Percentiles rank a stretch among this genome's conserved stretches.
phyloP scores from a whole-genome alignment of 2,888 invertebrate genomes.

The Eupithecia centaureata region DNA sequence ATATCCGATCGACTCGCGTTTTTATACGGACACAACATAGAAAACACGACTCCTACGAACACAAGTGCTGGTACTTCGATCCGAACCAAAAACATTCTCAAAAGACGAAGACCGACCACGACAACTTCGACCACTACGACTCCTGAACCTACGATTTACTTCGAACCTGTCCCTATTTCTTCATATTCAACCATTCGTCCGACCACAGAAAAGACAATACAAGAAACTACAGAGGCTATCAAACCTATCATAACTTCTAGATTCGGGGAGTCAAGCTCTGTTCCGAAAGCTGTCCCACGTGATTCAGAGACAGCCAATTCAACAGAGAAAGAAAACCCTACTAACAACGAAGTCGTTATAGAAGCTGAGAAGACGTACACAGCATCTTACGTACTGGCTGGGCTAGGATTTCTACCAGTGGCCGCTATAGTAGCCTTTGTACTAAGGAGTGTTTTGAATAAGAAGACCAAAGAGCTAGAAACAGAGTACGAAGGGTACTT shows the following conservation, averaged over 20 bases:
- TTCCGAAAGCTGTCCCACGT: slow-evolving; percentile 54
- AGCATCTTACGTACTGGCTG: slow-evolving; percentile 85
- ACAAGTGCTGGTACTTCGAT: slow-evolving; percentile 44
- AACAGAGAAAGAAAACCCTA: slow-evolving; percentile 54
- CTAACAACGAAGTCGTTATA: slow-evolving; percentile 78
- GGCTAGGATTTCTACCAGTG: slow-evolving; percentile 84
- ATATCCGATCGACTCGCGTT: slow-evolving; percentile 64
- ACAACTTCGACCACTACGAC: slow-evolving; percentile 67
- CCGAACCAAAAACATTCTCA: slow-evolving; percentile 64
- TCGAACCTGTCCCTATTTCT: slow-evolving; percentile 20
- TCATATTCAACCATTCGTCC: slow-evolving; percentile 7
- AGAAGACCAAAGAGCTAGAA: slow-evolving; percentile 82
- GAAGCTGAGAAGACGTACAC: slow-evolving; percentile 85
- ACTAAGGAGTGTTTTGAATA: slow-evolving; percentile 81
- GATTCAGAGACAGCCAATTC: slow-evolving; percentile 54
- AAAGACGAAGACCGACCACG: slow-evolving; percentile 76
- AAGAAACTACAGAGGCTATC: slow-evolving; percentile 54
- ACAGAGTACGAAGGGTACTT: slow-evolving; percentile 86
- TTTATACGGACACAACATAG: slow-evolving; percentile 58
- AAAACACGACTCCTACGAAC: slow-evolving; percentile 58
- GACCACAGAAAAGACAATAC: slow-evolving; percentile 41
- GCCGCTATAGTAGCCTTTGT: slow-evolving; percentile 84
- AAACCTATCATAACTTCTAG: slow-evolving; percentile 74
- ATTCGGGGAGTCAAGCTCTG: slow-evolving; percentile 70
- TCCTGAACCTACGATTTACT: slow-evolving; percentile 43